Conservation (phyloP, 2,888 invertebrate species). For the Cephonodes hylas region DNA sequence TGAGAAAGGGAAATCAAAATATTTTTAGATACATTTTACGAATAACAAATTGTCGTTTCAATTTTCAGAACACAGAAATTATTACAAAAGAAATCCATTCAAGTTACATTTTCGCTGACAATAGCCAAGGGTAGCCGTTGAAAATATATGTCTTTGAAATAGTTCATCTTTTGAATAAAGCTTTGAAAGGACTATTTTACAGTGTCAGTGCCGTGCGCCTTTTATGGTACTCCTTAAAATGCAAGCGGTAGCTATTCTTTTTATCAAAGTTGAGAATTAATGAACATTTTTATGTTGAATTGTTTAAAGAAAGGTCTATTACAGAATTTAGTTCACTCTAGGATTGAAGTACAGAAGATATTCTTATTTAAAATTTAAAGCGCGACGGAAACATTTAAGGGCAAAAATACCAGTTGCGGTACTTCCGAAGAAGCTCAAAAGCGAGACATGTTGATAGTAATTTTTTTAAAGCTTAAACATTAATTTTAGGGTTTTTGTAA, state of each 20-base stretch:
- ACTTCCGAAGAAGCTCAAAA: too few relatives aligned
- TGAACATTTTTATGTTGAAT: neutral
- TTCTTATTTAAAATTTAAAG: too few relatives aligned
- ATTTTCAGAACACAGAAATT: neutral
- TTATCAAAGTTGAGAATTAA: neutral
- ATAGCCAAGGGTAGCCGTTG: neutral
- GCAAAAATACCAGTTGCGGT: too few relatives aligned
- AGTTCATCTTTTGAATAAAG: constrained; percentile 50
- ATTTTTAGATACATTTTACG: too few relatives aligned
- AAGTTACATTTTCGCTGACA: neutral
- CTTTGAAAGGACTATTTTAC: constrained; percentile 56
- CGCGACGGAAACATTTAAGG: too few relatives aligned
- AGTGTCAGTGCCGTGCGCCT: constrained; percentile 52
- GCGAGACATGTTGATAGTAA: too few relatives aligned
- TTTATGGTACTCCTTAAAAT: constrained; percentile 18
- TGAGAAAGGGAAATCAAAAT: too few relatives aligned
- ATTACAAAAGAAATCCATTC: neutral
- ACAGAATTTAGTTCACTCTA: neutral
- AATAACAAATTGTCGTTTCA: too few relatives aligned
- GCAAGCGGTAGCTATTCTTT: constrained; percentile 30
- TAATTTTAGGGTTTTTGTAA: too few relatives aligned
- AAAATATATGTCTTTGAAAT: constrained; percentile 39
- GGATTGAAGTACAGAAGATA: too few relatives aligned
- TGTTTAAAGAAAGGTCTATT: neutral
- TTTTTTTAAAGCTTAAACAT: too few relatives aligned